These are phyloP conservation scores for Perca schrenkii DNA, from an alignment of 2,113 vertebrate genomes.

Conservation along the genomic window DNA sequence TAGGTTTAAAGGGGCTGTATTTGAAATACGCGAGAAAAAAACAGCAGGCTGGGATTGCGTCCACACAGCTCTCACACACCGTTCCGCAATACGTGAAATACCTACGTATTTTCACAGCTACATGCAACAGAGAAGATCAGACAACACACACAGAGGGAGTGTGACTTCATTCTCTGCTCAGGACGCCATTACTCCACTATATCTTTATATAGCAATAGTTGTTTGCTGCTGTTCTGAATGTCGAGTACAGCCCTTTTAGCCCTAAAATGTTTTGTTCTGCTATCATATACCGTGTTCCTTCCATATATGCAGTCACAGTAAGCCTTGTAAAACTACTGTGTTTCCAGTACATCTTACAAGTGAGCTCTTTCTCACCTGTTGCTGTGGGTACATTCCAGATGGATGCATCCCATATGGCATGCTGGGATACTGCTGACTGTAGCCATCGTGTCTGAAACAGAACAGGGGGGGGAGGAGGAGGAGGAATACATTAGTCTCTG, in stretches of 20 bases:
- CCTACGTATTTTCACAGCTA: too few species aligned
- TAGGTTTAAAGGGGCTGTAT: background rate
- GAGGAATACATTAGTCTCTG: background rate
- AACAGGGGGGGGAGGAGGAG: conserved; percentile 10
- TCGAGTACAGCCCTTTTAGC: too few species aligned
- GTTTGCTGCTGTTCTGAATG: too few species aligned
- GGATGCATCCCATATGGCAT: conserved; percentile 94
- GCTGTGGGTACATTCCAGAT: conserved; percentile 95
- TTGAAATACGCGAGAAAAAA: too few species aligned
- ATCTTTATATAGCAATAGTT: too few species aligned
- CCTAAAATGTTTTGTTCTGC: background rate
- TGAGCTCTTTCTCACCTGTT: conserved; percentile 88
- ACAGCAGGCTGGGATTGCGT: too few species aligned
- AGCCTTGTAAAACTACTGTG: background rate
- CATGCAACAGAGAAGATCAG: too few species aligned
- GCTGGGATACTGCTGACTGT: conserved; percentile 93
- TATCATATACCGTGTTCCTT: background rate
- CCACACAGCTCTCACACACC: too few species aligned
- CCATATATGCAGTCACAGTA: background rate
- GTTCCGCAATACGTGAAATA: too few species aligned
- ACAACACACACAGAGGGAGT: too few species aligned
- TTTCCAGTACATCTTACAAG: background rate
- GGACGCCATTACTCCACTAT: too few species aligned
- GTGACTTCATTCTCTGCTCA: too few species aligned
- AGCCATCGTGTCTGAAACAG: conserved; percentile 91